These are phyloP conservation scores for Porites lobata DNA, from an alignment of 92 coral and sea anemone genomes.

Conservation along the genomic window DNA sequence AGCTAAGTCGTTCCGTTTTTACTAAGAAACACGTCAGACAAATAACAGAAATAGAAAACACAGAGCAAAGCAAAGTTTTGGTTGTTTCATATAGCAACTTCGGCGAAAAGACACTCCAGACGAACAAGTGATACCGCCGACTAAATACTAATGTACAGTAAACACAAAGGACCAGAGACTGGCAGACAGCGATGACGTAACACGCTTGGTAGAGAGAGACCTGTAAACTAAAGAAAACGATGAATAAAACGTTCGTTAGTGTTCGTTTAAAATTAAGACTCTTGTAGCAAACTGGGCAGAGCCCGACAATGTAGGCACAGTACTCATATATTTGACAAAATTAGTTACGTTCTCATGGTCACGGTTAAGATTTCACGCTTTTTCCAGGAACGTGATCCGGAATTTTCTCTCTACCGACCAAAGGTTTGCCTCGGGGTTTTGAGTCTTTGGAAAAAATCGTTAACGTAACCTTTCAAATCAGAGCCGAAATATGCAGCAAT, in stretches of 20 bases:
- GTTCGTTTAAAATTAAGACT: no score
- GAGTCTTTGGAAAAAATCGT: no score
- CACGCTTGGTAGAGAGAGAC: constrained; percentile 75
- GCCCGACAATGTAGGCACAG: no score
- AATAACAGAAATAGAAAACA: constrained; percentile 7
- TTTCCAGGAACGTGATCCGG: no score
- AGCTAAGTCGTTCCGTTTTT: neutral
- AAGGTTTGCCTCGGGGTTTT: no score
- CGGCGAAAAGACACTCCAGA: constrained; percentile 99
- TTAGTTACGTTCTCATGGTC: no score
- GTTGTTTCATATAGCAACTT: constrained; percentile 88
- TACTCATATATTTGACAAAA: no score
- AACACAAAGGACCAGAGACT: constrained; percentile 79
- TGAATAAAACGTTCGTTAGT: neutral
- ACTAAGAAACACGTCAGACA: neutral
- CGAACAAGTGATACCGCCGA: constrained; percentile 97
- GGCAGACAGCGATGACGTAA: constrained; percentile 77
- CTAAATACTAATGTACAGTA: constrained; percentile 87
- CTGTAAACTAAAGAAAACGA: constrained; percentile 51
- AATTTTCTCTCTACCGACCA: no score
- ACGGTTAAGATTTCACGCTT: no score
- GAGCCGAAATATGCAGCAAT: no score
- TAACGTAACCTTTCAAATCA: no score
- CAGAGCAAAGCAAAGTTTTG: constrained; percentile 54
- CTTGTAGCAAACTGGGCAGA: no score